Conservation (phyloP, 1,140 invertebrate genomes). For the Drosophila sulfurigaster region DNA sequence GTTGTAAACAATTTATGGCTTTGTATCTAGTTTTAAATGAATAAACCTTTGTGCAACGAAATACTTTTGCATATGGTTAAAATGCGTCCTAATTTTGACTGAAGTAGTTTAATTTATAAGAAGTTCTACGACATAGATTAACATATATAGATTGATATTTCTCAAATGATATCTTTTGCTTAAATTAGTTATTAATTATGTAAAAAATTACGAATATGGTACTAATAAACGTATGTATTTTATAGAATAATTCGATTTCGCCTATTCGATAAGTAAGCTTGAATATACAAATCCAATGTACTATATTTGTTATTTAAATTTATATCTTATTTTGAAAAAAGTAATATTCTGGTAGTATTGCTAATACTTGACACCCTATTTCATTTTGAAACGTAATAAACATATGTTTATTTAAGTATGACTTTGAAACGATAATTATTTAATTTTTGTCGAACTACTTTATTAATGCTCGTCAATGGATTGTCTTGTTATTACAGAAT, state of each 20-base stretch:
- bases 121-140: constrained; percentile 43
- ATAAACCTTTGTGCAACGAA: constrained; percentile 66
- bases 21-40: constrained; percentile 67
- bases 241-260: constrained; percentile 51
- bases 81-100: constrained; percentile 76
- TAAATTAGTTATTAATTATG: constrained; percentile 55
- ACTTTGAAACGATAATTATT: neutral
- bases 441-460: no score
- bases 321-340: constrained; percentile 15
- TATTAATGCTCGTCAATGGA: no score
- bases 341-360: constrained; percentile 14
- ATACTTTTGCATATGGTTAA: constrained; percentile 67
- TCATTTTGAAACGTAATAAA: constrained; percentile 7
- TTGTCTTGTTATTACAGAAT: no score
- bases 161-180: constrained; percentile 46
- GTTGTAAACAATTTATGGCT: constrained; percentile 70
- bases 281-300: constrained; percentile 47
- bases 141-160: constrained; percentile 64
- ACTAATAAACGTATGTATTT: constrained; percentile 27
- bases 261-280: neutral
- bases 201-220: constrained; percentile 21
- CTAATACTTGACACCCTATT: constrained; percentile 32
- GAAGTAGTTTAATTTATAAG: constrained; percentile 63
- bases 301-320: no score
- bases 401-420: neutral